These are phyloP conservation scores for Callyntrura sp. DNA, from an alignment of 2,888 invertebrate species.

Conservation along the genomic window DNA sequence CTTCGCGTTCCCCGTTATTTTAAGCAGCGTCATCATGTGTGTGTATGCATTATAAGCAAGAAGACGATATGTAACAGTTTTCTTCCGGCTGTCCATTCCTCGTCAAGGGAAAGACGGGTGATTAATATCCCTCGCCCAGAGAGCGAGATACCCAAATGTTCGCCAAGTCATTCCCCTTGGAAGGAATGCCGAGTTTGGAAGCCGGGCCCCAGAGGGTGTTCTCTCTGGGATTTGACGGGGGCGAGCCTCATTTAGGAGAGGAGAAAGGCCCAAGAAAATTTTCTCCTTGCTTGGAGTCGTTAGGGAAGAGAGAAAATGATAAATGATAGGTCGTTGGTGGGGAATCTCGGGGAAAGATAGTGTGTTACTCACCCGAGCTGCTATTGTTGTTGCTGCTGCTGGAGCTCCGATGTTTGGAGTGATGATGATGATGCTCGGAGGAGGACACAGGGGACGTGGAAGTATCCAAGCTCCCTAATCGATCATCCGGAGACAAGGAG, in stretches of 20 bases:
- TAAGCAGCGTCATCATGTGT: background rate
- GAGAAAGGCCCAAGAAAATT: background rate
- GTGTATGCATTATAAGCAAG: background rate
- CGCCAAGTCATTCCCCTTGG: conserved; percentile 55
- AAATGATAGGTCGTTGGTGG: background rate
- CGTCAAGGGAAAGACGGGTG: conserved; percentile 45
- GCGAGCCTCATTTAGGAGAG: background rate
- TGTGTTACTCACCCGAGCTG: conserved; percentile 59
- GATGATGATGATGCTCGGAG: conserved; percentile 76
- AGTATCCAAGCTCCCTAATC: conserved; percentile 76
- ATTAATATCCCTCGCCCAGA: conserved; percentile 53
- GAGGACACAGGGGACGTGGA: conserved; percentile 77
- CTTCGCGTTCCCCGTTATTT: background rate
- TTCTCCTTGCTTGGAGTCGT: conserved; percentile 33
- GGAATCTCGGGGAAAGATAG: background rate
- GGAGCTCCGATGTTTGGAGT: conserved; percentile 72
- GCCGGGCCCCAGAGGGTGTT: background rate
- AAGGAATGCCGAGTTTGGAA: background rate
- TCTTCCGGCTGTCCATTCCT: conserved; percentile 63
- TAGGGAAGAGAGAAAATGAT: conserved; percentile 11
- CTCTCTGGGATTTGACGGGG: background rate
- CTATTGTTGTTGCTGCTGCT: conserved; percentile 65
- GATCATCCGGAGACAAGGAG: conserved; percentile 76
- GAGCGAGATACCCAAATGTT: background rate
- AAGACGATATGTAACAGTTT: conserved; percentile 2